These are phyloP conservation scores for Stichodactyla helianthus DNA, from an alignment of 64 coral and sea anemone genomes.

Conservation along the genomic window DNA sequence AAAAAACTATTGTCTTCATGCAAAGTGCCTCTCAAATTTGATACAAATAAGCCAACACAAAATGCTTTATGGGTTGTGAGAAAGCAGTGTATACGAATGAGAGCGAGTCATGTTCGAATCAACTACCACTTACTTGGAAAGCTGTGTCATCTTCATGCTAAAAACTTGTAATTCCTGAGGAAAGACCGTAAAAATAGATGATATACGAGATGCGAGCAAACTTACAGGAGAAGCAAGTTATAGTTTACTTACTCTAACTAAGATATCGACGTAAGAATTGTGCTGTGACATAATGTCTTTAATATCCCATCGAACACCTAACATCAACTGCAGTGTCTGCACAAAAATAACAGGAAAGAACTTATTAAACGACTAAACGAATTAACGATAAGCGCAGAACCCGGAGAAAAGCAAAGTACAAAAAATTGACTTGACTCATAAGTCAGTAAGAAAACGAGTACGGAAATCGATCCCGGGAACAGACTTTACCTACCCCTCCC, in stretches of 20 bases:
- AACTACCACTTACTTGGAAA: slow-evolving; percentile 67
- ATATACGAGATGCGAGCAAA: too few relatives aligned
- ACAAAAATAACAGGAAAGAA: neutral
- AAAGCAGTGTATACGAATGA: neutral
- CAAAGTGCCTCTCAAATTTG: too few relatives aligned
- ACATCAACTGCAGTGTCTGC: slow-evolving; percentile 93
- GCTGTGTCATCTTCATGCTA: slow-evolving; percentile 85
- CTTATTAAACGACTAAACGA: neutral
- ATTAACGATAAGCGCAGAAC: neutral
- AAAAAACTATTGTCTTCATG: too few relatives aligned
- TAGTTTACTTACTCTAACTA: slow-evolving; percentile 74
- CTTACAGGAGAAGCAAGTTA: neutral
- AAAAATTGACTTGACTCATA: too few relatives aligned
- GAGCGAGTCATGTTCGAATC: neutral
- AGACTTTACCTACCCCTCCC: too few relatives aligned
- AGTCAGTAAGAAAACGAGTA: too few relatives aligned
- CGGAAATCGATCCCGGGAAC: too few relatives aligned
- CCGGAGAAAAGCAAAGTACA: too few relatives aligned
- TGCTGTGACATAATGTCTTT: slow-evolving; percentile 99
- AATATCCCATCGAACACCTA: slow-evolving; percentile 90
- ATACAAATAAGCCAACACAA: too few relatives aligned
- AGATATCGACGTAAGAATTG: slow-evolving; percentile 92
- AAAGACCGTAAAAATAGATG: neutral
- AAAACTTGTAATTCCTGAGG: slow-evolving; percentile 95
- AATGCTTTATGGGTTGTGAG: too few relatives aligned